Conservation (phyloP, 2,113 vertebrate species). For the Vulpes vulpes region DNA sequence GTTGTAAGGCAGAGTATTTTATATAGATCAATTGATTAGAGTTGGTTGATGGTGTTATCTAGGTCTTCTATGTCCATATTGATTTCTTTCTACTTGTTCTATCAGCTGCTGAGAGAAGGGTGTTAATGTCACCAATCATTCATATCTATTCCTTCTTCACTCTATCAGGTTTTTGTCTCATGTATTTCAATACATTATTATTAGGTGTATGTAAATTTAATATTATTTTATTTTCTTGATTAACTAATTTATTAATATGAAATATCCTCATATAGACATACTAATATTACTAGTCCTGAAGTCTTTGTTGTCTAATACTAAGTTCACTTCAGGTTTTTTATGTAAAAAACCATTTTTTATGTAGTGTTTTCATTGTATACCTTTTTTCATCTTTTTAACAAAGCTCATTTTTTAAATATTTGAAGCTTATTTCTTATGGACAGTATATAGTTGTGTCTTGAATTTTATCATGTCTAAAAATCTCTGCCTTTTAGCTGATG, state of each 20-base stretch:
- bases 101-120: background rate
- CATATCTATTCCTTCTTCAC: background rate
- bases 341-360: too few species aligned
- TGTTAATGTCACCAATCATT: rapidly evolving
- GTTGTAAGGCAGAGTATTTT: rapidly evolving
- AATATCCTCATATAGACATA: too few species aligned
- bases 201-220: background rate
- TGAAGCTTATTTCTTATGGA: background rate
- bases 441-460: background rate
- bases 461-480: background rate
- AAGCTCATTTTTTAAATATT: background rate
- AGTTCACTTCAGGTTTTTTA: background rate
- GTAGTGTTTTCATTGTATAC: background rate
- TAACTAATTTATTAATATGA: too few species aligned
- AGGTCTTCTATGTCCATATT: too few species aligned
- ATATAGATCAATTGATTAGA: too few species aligned
- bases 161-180: background rate
- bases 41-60: too few species aligned
- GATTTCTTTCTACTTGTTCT: background rate
- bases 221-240: background rate
- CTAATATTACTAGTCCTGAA: too few species aligned
- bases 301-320: background rate
- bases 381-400: background rate
- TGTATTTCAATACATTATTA: background rate
- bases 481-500: background rate